Evolutionary conservation across 2,888 invertebrate genomes (phyloP).

Genomic region (Tortricodes alternella): DNA sequence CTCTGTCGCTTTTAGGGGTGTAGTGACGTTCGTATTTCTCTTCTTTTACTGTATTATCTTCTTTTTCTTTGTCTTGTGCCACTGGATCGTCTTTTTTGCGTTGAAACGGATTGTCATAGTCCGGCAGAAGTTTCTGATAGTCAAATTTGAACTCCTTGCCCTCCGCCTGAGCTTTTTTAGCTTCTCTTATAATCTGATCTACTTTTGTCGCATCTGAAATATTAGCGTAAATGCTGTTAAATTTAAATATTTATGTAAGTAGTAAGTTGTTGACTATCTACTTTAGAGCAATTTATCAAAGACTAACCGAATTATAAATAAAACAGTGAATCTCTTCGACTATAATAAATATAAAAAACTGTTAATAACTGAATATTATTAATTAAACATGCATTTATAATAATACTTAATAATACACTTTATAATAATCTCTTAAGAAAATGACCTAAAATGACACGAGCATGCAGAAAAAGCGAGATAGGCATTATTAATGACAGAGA

Average conservation of each 20-base stretch:
- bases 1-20: slow-evolving; percentile 20
- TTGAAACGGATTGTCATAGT: slow-evolving; percentile 75
- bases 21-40: slow-evolving; percentile 24
- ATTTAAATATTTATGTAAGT: not conserved
- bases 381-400: no score
- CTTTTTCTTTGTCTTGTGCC: slow-evolving; percentile 41
- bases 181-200: slow-evolving; percentile 71
- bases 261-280: not conserved
- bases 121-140: slow-evolving; percentile 68
- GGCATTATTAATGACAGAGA: not conserved
- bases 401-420: no score
- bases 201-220: slow-evolving; percentile 67
- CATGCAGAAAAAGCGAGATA: not conserved
- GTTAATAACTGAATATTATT: no score
- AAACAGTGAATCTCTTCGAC: no score
- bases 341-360: no score
- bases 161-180: slow-evolving; percentile 68
- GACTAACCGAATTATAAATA: no score
- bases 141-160: slow-evolving; percentile 73
- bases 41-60: slow-evolving; percentile 37
- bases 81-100: slow-evolving; percentile 53
- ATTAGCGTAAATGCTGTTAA: not conserved
- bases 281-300: not conserved
- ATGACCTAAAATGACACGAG: not conserved
- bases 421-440: no score